phyloP scores from a whole-genome alignment of 2,888 invertebrate species.

The Drosophila meridiana region DNA sequence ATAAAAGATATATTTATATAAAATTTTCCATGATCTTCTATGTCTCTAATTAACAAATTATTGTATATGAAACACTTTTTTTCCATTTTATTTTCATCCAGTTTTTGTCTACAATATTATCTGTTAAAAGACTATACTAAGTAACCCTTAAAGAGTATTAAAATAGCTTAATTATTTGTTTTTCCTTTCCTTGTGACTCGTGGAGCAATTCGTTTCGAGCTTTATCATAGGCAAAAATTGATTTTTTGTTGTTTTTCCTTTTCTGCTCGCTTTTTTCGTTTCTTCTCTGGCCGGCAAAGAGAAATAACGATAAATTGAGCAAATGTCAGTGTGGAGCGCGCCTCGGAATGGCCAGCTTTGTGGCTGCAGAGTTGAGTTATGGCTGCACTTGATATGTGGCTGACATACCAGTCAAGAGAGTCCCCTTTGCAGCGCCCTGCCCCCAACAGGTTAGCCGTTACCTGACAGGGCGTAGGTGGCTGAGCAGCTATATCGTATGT shows the following conservation, averaged over 20 bases:
- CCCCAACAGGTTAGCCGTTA: slow-evolving; percentile 18
- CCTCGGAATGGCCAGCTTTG: slow-evolving; percentile 34
- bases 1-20: too few species aligned
- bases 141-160: slow-evolving; percentile 13
- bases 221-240: slow-evolving; percentile 77
- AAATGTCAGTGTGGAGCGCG: slow-evolving; percentile 68
- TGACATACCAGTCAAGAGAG: slow-evolving; percentile 47
- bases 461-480: slow-evolving; percentile 1
- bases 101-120: neutral
- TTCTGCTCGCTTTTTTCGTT: slow-evolving; percentile 21
- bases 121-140: neutral
- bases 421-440: neutral
- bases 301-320: slow-evolving; percentile 80
- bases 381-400: slow-evolving; percentile 76
- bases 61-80: neutral
- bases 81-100: neutral
- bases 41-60: neutral
- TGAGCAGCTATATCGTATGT: slow-evolving; percentile 29
- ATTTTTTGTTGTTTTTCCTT: slow-evolving; percentile 63
- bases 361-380: slow-evolving; percentile 71
- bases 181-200: slow-evolving; percentile 14
- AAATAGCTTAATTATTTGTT: neutral
- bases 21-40: neutral
- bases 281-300: slow-evolving; percentile 29
- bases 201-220: slow-evolving; percentile 47